Conservation (phyloP, 2,888 invertebrate species). For the Drosophila neutralis region DNA sequence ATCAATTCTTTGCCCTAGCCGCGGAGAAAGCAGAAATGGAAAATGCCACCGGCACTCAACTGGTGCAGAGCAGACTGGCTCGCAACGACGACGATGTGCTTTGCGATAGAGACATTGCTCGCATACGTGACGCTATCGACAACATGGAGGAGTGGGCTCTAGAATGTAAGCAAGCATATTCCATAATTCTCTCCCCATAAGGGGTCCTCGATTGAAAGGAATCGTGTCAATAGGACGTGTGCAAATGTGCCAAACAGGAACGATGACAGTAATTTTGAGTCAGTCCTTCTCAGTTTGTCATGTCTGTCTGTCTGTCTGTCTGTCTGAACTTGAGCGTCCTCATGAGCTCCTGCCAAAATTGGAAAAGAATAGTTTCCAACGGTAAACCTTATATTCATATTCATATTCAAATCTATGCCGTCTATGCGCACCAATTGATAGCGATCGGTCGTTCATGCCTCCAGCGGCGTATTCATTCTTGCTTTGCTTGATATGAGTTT, state of each 20-base stretch:
- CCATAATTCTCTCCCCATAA: no score
- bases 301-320: no score
- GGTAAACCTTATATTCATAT: background rate
- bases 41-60: constrained; percentile 35
- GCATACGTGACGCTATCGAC: constrained; percentile 69
- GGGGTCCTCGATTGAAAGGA: background rate
- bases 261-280: no score
- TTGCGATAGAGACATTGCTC: constrained; percentile 72
- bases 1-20: constrained; percentile 74
- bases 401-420: background rate
- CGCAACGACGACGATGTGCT: constrained; percentile 49
- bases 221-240: background rate
- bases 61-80: constrained; percentile 34
- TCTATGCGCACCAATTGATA: background rate
- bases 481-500: background rate
- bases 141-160: constrained; percentile 82
- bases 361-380: background rate
- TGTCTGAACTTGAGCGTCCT: no score
- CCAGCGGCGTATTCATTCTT: background rate
- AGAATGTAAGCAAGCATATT: constrained; percentile 77
- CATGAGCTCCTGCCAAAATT: no score
- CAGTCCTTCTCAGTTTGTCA: background rate
- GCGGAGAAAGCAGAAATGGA: constrained; percentile 24
- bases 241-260: background rate
- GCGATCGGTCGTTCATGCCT: background rate